Base-by-base conservation (phyloP, 2,797 vertebrate genomes). In the Huso huso region DNA sequence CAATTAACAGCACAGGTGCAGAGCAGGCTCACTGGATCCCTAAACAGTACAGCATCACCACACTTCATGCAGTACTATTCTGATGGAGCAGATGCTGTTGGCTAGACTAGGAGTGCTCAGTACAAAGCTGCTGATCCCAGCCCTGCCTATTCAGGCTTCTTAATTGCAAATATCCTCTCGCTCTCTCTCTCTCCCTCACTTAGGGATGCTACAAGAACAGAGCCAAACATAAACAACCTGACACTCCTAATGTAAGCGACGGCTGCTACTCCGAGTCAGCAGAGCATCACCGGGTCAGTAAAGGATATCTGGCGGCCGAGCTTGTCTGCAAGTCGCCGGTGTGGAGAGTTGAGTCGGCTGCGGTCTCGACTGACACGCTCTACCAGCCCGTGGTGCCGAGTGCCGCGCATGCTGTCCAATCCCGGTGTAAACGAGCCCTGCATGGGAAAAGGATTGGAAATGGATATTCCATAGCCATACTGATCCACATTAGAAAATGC, bases 231-330 rank as follows among this genome's bases (percentile, higher is more conserved):
- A 64, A 67, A 70, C 68, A 51, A 6, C 15, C 62, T 18, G 49
- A 48, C n/a, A 13, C 49, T 53, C 49, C 2, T 37, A 37, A 37
- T 37, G 23, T 37, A 37, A 37, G 23, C 2, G 4, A 37, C 4
- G 37, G 50, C 12, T 23, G 37, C 50, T 37, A 15, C 23, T 37
- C 23, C 2, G 23, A 37, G 23, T 37, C 23, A 37, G 23, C 23
- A 1, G 2, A 37, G 23, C 23, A 37, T 37, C 49, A 51, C 12
- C 48, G 51, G 51, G 6, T 10, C 13, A 51, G 9, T 65, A 79
- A 92, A 95, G 94, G 94, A 95, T 95, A 95, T 95, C 63, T 92
- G 94, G 72, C 94, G 88, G 53, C 89, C 91, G 0, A 92, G 92
- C 73, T 95, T 95, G 81, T 95, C 94, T 7, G 89, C 77, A 12